Evolutionary conservation across 2,888 invertebrate species (phyloP).

Genomic region (Nephrotoma flavescens): DNA sequence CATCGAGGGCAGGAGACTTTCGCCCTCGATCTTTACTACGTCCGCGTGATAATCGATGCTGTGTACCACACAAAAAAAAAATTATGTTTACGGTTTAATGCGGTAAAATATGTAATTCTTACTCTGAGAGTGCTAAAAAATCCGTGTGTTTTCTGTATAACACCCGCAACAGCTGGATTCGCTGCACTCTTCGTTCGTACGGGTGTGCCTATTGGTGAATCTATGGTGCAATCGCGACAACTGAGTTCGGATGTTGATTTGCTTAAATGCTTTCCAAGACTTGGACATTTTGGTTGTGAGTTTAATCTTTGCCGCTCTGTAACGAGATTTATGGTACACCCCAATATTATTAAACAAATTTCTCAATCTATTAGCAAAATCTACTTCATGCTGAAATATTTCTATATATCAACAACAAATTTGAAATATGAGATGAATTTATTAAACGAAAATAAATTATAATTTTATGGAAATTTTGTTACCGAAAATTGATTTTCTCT

Average conservation of each 20-base stretch:
- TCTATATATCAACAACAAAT: not conserved
- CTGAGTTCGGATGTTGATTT: slow-evolving; percentile 71
- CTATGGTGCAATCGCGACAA: slow-evolving; percentile 40
- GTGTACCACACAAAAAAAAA: slow-evolving; percentile 10
- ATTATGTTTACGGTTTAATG: not conserved
- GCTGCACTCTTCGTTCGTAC: slow-evolving; percentile 33
- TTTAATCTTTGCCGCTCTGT: slow-evolving; percentile 11
- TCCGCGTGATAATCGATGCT: slow-evolving; percentile 66
- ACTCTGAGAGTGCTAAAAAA: slow-evolving; percentile 70
- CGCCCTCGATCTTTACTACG: slow-evolving; percentile 52
- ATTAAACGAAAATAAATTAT: not conserved
- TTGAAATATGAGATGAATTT: not conserved
- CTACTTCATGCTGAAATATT: not conserved
- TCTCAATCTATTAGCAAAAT: not conserved
- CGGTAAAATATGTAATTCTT: slow-evolving; percentile 12
- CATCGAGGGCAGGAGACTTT: slow-evolving; percentile 39
- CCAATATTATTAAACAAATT: not conserved
- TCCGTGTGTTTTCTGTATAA: slow-evolving; percentile 67
- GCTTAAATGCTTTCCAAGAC: slow-evolving; percentile 50
- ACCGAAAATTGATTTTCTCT: not conserved
- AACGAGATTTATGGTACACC: not conserved
- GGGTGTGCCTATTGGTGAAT: slow-evolving; percentile 35
- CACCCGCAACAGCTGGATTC: slow-evolving; percentile 47
- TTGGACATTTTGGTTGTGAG: slow-evolving; percentile 16
- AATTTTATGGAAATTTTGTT: not conserved